Base-by-base conservation (phyloP, 2,888 invertebrate species). In the Nemotelus pantherinus region DNA sequence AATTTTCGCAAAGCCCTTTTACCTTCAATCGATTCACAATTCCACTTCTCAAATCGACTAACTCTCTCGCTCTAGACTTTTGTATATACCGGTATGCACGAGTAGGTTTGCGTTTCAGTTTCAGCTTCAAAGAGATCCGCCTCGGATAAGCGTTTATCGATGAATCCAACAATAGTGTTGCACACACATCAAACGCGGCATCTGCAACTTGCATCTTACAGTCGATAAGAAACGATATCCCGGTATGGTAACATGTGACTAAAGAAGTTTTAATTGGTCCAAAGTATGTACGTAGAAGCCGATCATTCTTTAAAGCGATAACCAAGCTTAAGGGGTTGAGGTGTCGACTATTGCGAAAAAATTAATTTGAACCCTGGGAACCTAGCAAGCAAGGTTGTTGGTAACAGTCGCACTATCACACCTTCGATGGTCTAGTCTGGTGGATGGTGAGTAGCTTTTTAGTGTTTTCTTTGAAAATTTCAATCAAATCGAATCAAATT, bases 161-260 rank as follows among this genome's bases (percentile, higher is more conserved):
- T 79, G 77, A 79, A 76, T 78, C 76, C 78, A 79, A 79, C 79
- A 79, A 79, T 79, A 79, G 79, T 78, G 77, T 79, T 77, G 77
- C 77, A 72, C 58, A 76, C 76, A 79, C 76, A 77, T 77, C 77
- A 79, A 79, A 77, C 63, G 79, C 77, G 77, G 77, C 58, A 57
- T 72, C 77, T 78, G 64, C 65, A 77, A 71, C 76, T 67, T 58
- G 77, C 64, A 64, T 75, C 64, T 63, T 75, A 64, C 25, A 55
- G 60, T 60, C 77, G 77, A 79, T 79, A 79, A 77, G 74, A 74
- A 53, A 44, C 79, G 79, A 77, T 77, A 77, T 79, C 77, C 77
- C 77, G 76, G 77, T 79, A 79, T 77, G 79, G 79, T 70, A 79
- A 79, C 75, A 79, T 76, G 77, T 77, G 79, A 67, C 70, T 60